Evolutionary conservation across 1,140 invertebrate species (phyloP).

Genomic region (Zaprionus lachaisei): DNA sequence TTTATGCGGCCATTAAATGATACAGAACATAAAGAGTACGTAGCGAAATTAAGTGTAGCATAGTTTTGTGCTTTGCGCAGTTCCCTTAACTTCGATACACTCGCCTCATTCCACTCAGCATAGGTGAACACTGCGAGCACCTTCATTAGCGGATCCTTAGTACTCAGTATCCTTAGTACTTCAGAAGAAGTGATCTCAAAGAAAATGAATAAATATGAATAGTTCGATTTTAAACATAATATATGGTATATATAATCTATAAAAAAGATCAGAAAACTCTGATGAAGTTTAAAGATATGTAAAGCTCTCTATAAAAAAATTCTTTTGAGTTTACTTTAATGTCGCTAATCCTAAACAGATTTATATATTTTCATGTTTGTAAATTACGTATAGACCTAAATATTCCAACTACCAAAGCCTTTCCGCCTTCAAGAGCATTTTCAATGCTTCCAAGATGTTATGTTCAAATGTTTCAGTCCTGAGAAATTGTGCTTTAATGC

Average conservation of each 20-base stretch:
- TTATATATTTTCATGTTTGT: not conserved
- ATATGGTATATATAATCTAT: too few relatives aligned
- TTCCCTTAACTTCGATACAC: not conserved
- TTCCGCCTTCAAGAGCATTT: not conserved
- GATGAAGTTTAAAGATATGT: too few relatives aligned
- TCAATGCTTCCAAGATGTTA: not conserved
- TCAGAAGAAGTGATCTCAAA: too few relatives aligned
- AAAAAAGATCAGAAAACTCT: too few relatives aligned
- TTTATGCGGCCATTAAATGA: constrained; percentile 76
- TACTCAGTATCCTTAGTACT: too few relatives aligned
- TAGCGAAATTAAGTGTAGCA: constrained; percentile 63
- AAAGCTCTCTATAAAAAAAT: not conserved
- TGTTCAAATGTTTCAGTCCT: constrained; percentile 39
- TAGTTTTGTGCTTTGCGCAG: constrained; percentile 28
- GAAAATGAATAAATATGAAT: too few relatives aligned
- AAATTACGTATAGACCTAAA: not conserved
- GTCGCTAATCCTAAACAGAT: not conserved
- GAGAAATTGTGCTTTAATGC: constrained; percentile 53
- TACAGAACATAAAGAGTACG: constrained; percentile 64
- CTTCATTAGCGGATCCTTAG: not conserved
- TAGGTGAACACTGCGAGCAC: not conserved
- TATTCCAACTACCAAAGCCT: not conserved
- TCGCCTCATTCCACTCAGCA: not conserved
- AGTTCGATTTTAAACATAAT: too few relatives aligned
- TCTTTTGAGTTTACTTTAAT: not conserved